Conservation (phyloP, 2,113 vertebrate genomes). For the Clarias batrachus region DNA sequence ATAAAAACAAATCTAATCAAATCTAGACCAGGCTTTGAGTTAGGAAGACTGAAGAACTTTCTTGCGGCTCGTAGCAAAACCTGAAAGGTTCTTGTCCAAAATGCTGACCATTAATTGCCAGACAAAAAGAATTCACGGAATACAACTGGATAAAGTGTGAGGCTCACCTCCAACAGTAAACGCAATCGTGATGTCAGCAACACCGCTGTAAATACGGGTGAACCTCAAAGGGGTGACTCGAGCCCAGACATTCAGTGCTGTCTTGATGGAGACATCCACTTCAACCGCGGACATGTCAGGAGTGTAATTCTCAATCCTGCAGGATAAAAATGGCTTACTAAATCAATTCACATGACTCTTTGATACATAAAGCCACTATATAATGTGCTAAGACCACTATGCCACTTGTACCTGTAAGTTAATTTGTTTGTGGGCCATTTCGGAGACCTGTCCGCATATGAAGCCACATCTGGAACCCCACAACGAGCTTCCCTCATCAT, state of each 20-base stretch:
- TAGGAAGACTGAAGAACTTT: no score
- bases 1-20: no score
- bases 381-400: no score
- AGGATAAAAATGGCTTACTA: conserved; percentile 37
- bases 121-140: neutral
- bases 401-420: conserved; percentile 79
- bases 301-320: conserved; percentile 83
- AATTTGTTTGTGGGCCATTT: conserved; percentile 76
- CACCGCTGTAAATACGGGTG: conserved; percentile 62
- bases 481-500: conserved; percentile 79
- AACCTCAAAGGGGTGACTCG: conserved; percentile 78
- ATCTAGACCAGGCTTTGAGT: no score
- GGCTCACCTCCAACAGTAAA: conserved; percentile 76
- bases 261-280: conserved; percentile 72
- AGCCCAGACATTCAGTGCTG: conserved; percentile 85
- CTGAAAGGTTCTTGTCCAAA: neutral
- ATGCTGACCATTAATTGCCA: no score
- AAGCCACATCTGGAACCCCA: conserved; percentile 73
- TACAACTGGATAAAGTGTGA: neutral
- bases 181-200: conserved; percentile 85
- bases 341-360: neutral
- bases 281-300: conserved; percentile 70
- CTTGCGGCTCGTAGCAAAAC: neutral
- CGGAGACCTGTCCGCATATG: no score
- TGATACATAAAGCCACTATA: neutral